Conservation (phyloP, 2,797 vertebrate genomes). For the Halcyon chelicuti region DNA sequence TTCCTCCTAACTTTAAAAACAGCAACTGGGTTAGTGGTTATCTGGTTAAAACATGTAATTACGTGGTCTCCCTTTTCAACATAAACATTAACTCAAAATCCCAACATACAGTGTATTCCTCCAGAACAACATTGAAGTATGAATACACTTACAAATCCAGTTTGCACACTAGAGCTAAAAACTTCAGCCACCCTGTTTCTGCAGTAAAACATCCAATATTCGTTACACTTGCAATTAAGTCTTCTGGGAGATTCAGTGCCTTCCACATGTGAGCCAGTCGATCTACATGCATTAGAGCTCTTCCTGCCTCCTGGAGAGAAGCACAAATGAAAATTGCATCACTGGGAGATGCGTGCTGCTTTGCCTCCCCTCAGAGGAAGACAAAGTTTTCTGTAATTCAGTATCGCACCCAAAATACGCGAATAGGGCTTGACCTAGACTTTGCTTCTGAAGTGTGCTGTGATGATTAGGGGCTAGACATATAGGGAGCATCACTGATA, state of each 20-base stretch:
- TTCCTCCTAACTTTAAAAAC: neutral
- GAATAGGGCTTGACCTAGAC: neutral
- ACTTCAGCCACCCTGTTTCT: constrained; percentile 71
- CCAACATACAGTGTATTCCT: neutral
- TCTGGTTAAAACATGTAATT: neutral
- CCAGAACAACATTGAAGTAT: neutral
- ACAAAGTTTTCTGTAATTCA: neutral
- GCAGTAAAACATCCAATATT: constrained; percentile 67
- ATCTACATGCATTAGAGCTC: constrained; percentile 34
- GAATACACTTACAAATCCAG: constrained; percentile 66
- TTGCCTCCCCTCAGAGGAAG: neutral
- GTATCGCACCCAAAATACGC: neutral
- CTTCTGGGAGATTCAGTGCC: constrained; percentile 56
- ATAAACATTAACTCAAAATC: neutral
- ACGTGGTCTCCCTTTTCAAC: neutral
- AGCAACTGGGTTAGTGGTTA: neutral
- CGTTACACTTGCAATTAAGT: constrained; percentile 68
- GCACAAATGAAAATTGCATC: neutral
- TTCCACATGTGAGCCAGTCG: constrained; percentile 71
- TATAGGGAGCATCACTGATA: neutral
- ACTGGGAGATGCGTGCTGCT: neutral
- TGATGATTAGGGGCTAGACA: neutral
- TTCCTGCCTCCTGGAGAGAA: constrained; percentile 42
- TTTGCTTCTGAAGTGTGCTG: neutral
- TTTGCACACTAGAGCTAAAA: constrained; percentile 72